Percentiles rank a stretch among this genome's conserved stretches.
Evolutionary conservation across 2,888 invertebrate genomes (phyloP).

Genomic region (Calephelis perditalis): DNA sequence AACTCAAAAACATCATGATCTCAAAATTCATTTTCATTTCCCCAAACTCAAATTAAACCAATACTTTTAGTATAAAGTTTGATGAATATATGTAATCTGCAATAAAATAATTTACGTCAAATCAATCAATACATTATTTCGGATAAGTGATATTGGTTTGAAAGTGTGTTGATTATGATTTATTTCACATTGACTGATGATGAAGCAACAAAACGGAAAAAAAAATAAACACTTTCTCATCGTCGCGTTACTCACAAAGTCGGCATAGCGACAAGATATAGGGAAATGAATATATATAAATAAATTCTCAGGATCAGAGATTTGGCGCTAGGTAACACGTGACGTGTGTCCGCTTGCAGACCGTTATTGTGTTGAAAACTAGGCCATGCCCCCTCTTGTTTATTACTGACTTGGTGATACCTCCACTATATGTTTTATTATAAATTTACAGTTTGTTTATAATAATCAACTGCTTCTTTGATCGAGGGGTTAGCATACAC

Average conservation of each 20-base stretch:
- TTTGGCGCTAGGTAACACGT: conserved; percentile 7
- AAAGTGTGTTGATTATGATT: neutral
- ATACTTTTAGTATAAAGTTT: no score
- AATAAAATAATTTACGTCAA: no score
- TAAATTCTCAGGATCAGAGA: conserved; percentile 6
- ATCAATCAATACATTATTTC: no score
- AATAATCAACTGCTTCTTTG: neutral
- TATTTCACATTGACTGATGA: neutral
- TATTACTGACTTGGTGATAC: neutral
- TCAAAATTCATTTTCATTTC: no score
- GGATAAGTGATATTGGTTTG: neutral
- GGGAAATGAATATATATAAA: neutral
- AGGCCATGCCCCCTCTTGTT: conserved; percentile 11
- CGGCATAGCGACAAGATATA: neutral
- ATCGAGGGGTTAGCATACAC: no score
- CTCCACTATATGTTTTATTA: conserved; percentile 2
- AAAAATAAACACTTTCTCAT: neutral
- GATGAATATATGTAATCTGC: no score
- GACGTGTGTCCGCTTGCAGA: neutral
- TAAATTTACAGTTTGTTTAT: conserved; percentile 5
- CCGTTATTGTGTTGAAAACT: conserved; percentile 8
- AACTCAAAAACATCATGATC: no score
- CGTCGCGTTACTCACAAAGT: neutral
- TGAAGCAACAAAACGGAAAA: no score
- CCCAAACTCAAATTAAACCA: no score